Percentiles rank a stretch among this genome's conserved stretches.
phyloP scores from a whole-genome alignment of 2,888 invertebrate genomes.

The Dioctria rufipes region DNA sequence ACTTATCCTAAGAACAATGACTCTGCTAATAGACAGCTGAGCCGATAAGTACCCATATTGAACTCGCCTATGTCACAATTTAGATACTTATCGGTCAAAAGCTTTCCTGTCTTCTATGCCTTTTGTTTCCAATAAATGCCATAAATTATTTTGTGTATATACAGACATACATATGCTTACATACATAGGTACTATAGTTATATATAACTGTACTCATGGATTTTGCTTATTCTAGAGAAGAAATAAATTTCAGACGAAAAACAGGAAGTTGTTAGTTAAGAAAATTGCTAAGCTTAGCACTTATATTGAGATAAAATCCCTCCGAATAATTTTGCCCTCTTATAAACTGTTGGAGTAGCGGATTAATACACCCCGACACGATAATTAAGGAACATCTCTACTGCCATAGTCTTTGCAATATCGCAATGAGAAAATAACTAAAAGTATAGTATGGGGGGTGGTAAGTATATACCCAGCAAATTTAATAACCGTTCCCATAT shows the following conservation, averaged over 20 bases:
- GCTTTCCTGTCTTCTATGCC: slow-evolving; percentile 44
- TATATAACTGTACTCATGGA: background rate
- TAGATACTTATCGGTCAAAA: slow-evolving; percentile 56
- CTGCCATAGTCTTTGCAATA: background rate
- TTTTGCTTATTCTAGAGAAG: background rate
- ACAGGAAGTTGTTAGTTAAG: slow-evolving; percentile 1
- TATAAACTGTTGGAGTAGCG: background rate
- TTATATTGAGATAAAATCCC: slow-evolving; percentile 8
- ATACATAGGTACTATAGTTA: too few species aligned
- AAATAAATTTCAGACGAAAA: slow-evolving; percentile 12
- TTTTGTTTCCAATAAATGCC: slow-evolving; percentile 37
- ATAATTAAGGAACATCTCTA: slow-evolving; percentile 13
- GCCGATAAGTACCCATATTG: slow-evolving; percentile 48
- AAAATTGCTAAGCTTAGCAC: slow-evolving; percentile 25
- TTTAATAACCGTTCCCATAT: slow-evolving; percentile 30
- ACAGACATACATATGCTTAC: too few species aligned
- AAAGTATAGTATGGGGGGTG: background rate
- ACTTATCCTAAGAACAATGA: slow-evolving; percentile 56
- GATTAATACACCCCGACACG: slow-evolving; percentile 12
- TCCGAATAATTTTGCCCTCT: background rate
- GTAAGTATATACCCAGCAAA: background rate
- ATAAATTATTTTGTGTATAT: slow-evolving; percentile 13
- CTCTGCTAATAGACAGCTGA: slow-evolving; percentile 47
- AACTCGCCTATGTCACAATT: slow-evolving; percentile 47
- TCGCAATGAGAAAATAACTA: background rate